Evolutionary conservation across 2,797 vertebrate species (phyloP).

Genomic region (Eutrigla gurnardus): DNA sequence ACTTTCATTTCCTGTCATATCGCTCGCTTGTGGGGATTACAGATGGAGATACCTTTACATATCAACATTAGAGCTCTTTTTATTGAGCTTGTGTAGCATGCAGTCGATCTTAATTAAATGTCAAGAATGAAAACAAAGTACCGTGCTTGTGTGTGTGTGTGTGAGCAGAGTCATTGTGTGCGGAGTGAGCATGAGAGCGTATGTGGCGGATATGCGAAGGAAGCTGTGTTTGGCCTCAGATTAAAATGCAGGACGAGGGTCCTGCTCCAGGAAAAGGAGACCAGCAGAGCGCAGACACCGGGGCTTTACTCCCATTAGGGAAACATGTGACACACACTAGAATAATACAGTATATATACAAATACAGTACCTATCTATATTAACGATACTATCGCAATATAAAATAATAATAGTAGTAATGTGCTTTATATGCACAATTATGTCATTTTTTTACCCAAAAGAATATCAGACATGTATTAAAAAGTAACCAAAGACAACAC

Average conservation of each 20-base stretch:
- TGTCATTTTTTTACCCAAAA: not conserved
- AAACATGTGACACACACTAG: slow-evolving; percentile 38
- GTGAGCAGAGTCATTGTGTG: slow-evolving; percentile 30
- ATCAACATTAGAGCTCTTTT: not conserved
- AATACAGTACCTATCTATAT: not conserved
- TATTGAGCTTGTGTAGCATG: not conserved
- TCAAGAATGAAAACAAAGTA: not conserved
- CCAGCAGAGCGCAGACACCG: slow-evolving; percentile 53
- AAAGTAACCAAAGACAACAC: not conserved
- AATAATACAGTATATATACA: slow-evolving; percentile 7
- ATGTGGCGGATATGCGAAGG: slow-evolving; percentile 75
- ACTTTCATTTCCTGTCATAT: slow-evolving; percentile 5
- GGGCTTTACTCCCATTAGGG: slow-evolving; percentile 59
- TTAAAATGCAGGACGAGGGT: slow-evolving; percentile 78
- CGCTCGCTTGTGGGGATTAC: not conserved
- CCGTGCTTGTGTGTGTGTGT: slow-evolving; percentile 16
- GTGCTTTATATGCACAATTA: not conserved
- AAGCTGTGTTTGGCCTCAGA: slow-evolving; percentile 83
- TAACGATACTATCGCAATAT: not conserved
- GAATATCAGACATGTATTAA: not conserved
- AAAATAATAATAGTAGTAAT: not conserved
- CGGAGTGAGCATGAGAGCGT: slow-evolving; percentile 41
- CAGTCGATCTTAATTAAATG: no score
- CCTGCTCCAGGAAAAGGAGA: slow-evolving; percentile 73
- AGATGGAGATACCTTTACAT: not conserved